phyloP scores from a whole-genome alignment of 2,888 invertebrate genomes.

The Salticus scenicus region DNA sequence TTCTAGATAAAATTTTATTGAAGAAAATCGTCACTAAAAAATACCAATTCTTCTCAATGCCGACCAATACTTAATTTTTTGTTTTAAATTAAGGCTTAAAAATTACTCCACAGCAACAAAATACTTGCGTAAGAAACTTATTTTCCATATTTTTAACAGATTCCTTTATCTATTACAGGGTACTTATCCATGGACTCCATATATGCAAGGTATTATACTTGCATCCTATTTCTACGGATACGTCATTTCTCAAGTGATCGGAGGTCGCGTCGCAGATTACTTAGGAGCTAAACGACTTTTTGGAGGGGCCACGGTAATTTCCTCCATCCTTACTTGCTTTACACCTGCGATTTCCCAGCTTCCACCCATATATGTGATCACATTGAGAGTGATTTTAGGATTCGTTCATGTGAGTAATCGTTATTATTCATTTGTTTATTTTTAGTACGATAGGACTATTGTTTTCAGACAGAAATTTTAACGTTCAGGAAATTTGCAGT shows the following conservation, averaged over 20 bases:
- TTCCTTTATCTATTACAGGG: slow-evolving; percentile 34
- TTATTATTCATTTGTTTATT: no score
- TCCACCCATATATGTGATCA: slow-evolving; percentile 11
- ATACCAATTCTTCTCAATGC: no score
- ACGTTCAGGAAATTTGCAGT: no score
- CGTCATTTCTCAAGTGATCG: slow-evolving; percentile 48
- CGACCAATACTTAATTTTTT: no score
- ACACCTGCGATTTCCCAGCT: slow-evolving; percentile 26
- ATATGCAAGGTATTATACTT: slow-evolving; percentile 52
- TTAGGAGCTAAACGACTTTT: slow-evolving; percentile 50
- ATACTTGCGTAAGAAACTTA: no score
- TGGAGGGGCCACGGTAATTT: slow-evolving; percentile 32
- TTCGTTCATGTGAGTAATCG: slow-evolving; percentile 48
- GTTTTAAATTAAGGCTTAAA: no score
- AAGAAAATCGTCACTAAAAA: no score
- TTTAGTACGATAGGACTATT: no score
- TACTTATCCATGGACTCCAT: slow-evolving; percentile 49
- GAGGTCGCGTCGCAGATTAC: slow-evolving; percentile 35
- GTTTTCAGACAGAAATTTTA: no score
- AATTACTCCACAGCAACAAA: no score
- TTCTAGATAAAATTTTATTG: no score
- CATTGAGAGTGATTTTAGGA: slow-evolving; percentile 12
- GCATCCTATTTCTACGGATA: slow-evolving; percentile 62
- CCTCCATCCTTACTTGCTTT: slow-evolving; percentile 37
- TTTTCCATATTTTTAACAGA: no score